Percentiles rank a stretch among this genome's conserved stretches.
Conservation (phyloP, 2,113 vertebrate genomes). For the Microcebus tavaratra region DNA sequence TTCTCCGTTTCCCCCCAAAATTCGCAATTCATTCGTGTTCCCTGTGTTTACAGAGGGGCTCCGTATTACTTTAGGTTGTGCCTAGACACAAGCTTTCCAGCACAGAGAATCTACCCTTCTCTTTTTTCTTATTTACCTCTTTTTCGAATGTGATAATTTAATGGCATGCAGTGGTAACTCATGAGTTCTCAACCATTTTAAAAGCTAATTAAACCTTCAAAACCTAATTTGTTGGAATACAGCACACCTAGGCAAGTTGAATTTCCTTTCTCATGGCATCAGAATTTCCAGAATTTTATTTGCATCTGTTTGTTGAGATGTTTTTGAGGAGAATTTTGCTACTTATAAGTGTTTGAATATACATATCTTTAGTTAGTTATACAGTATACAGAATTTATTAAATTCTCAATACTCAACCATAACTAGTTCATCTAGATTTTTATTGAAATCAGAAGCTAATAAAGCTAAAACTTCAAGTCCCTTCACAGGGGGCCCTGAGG, state of each 20-base stretch:
- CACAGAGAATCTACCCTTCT: neutral
- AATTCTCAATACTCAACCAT: neutral
- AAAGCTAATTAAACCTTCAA: constrained; percentile 2
- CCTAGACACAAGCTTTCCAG: neutral
- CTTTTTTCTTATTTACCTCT: neutral
- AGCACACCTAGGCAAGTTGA: neutral
- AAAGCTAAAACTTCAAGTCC: neutral
- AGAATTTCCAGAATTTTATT: neutral
- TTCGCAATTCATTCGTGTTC: neutral
- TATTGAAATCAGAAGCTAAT: neutral
- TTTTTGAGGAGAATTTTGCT: constrained; percentile 15
- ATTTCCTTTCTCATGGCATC: neutral
- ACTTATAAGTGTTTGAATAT: neutral
- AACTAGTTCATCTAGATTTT: neutral
- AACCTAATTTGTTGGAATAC: neutral
- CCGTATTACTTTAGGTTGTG: neutral
- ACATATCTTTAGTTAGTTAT: neutral
- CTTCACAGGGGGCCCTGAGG: neutral
- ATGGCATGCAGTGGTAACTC: neutral
- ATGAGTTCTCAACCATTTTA: neutral
- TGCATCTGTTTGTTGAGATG: neutral
- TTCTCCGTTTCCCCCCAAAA: neutral
- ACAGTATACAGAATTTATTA: neutral
- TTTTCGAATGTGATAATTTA: neutral
- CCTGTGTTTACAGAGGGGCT: neutral